Conservation (phyloP, 2,113 vertebrate species). For the Alligator mississippiensis region DNA sequence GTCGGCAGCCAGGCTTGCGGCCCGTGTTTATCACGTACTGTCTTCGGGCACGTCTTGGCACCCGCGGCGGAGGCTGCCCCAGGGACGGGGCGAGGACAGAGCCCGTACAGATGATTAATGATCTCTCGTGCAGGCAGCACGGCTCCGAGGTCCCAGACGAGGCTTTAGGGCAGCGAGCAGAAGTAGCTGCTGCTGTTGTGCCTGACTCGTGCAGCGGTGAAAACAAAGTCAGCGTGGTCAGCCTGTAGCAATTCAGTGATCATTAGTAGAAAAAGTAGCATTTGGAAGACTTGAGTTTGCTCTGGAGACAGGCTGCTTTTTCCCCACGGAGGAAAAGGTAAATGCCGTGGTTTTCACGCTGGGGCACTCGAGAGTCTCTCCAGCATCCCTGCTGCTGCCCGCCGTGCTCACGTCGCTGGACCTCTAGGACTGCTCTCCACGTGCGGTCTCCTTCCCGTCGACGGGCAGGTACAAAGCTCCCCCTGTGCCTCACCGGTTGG, state of each 20-base stretch:
- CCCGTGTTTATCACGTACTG: background rate
- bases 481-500: too few relatives aligned
- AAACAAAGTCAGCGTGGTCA: background rate
- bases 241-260: background rate
- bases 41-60: background rate
- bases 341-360: background rate
- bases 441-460: too few relatives aligned
- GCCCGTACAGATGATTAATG: background rate
- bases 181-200: fast-evolving
- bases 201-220: background rate
- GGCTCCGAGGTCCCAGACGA: background rate
- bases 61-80: background rate
- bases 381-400: too few relatives aligned
- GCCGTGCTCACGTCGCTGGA: too few relatives aligned
- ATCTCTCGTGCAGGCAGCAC: background rate
- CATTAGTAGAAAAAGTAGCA: background rate
- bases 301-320: background rate
- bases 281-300: background rate
- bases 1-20: background rate
- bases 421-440: too few relatives aligned
- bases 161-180: background rate
- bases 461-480: too few relatives aligned
- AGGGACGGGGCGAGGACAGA: background rate
- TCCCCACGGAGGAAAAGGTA: background rate
- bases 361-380: background rate